phyloP scores from a whole-genome alignment of 2,888 invertebrate genomes.

The Biston betularia region DNA sequence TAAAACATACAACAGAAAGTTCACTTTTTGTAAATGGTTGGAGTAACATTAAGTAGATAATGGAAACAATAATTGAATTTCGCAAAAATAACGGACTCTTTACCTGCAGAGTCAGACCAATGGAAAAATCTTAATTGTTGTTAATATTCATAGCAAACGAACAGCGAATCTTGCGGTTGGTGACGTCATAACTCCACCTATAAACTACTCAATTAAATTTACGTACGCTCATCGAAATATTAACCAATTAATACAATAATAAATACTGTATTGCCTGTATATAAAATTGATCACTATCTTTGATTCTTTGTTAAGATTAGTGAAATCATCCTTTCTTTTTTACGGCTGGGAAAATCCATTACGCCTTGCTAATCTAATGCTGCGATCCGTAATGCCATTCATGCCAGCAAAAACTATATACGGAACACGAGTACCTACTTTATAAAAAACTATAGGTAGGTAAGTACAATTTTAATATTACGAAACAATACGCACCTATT shows the following conservation, averaged over 20 bases:
- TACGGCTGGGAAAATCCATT: not conserved
- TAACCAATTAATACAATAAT: not conserved
- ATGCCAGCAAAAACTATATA: not conserved
- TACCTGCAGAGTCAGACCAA: conserved; percentile 18
- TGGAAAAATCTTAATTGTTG: conserved; percentile 18
- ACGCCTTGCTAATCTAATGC: not conserved
- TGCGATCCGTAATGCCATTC: too few species aligned
- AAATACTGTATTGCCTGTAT: not conserved
- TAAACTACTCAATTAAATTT: not conserved
- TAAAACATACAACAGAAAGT: too few species aligned
- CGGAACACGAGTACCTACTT: not conserved
- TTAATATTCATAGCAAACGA: conserved; percentile 6
- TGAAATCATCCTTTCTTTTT: not conserved
- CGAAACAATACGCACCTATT: not conserved
- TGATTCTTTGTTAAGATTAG: not conserved
- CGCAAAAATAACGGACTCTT: conserved; percentile 21
- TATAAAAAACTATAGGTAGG: not conserved
- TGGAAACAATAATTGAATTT: conserved; percentile 15
- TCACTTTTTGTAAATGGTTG: too few species aligned
- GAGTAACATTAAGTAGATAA: not conserved
- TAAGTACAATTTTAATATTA: not conserved
- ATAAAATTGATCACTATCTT: not conserved
- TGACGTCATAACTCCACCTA: conserved; percentile 6
- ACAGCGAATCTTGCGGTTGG: conserved; percentile 3
- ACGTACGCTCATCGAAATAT: not conserved